phyloP scores from a whole-genome alignment of 2,797 vertebrate genomes.

The Siniperca scherzeri region DNA sequence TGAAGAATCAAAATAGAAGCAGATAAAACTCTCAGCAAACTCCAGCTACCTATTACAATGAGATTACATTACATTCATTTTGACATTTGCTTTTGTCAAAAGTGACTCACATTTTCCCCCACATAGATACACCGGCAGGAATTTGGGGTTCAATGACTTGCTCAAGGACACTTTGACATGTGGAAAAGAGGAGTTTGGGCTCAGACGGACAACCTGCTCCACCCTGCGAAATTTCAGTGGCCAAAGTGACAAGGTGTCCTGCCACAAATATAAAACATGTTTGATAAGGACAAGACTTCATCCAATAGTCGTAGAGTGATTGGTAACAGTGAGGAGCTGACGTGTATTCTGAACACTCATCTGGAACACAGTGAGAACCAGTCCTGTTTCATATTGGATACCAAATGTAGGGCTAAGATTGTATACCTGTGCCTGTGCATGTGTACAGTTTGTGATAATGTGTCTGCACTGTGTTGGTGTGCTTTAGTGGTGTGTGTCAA shows the following conservation, averaged over 20 bases:
- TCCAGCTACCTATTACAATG: neutral
- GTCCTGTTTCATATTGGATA: neutral
- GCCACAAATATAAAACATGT: slow-evolving; percentile 1
- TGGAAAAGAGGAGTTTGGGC: neutral
- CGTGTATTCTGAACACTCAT: neutral
- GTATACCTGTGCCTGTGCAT: slow-evolving; percentile 27
- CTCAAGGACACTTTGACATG: neutral
- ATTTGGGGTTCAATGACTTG: neutral
- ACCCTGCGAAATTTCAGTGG: neutral
- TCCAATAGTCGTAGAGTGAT: neutral
- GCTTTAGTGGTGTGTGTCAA: slow-evolving; percentile 37
- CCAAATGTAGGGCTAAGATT: slow-evolving; percentile 11
- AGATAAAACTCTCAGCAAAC: neutral
- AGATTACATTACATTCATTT: neutral
- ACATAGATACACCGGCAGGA: neutral
- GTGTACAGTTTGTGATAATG: slow-evolving; percentile 18
- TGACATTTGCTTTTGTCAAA: neutral
- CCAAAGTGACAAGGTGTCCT: neutral
- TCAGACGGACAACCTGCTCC: neutral
- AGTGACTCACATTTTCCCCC: neutral
- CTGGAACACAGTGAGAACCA: neutral
- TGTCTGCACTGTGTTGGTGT: slow-evolving; percentile 11
- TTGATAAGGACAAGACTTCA: neutral
- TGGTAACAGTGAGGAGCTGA: neutral
- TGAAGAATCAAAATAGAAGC: neutral